A percentile compares a stretch with the other conserved stretches of the same genome.
Conservation (phyloP, 2,888 invertebrate species). For the Graphium colonna region DNA sequence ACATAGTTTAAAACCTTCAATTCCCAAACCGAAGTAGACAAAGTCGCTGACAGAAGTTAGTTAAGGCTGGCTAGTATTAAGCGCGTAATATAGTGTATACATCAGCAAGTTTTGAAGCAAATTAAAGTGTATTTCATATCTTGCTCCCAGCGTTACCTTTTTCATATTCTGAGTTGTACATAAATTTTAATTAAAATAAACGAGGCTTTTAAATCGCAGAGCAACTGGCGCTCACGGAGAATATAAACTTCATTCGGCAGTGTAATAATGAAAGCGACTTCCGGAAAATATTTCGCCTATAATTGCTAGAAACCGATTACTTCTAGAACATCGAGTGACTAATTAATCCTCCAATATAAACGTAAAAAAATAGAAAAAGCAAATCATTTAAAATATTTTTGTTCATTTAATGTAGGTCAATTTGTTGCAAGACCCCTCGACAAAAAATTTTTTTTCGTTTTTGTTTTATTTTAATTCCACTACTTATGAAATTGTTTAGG, state of each 20-base stretch:
- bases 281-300: neutral
- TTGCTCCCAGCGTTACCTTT: conserved; percentile 1
- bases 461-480: too few species aligned
- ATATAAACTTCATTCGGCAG: conserved; percentile 3
- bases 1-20: too few species aligned
- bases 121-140: conserved; percentile 3
- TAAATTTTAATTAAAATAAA: conserved; percentile 17
- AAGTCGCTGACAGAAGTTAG: conserved; percentile 17
- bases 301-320: too few species aligned
- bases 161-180: neutral
- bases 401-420: too few species aligned
- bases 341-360: too few species aligned
- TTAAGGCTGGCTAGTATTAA: neutral
- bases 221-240: neutral
- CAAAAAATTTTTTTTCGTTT: too few species aligned
- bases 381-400: too few species aligned
- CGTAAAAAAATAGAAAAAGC: too few species aligned
- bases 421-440: too few species aligned
- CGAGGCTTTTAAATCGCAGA: conserved; percentile 6
- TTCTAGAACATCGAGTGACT: too few species aligned
- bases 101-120: neutral
- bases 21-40: too few species aligned
- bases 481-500: too few species aligned
- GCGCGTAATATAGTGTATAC: neutral
- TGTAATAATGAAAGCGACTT: neutral